A percentile compares a stretch with the other conserved stretches of the same genome.
These are phyloP conservation scores for Dascillus cervinus DNA, from an alignment of 2,888 invertebrate species.

Conservation along the genomic window DNA sequence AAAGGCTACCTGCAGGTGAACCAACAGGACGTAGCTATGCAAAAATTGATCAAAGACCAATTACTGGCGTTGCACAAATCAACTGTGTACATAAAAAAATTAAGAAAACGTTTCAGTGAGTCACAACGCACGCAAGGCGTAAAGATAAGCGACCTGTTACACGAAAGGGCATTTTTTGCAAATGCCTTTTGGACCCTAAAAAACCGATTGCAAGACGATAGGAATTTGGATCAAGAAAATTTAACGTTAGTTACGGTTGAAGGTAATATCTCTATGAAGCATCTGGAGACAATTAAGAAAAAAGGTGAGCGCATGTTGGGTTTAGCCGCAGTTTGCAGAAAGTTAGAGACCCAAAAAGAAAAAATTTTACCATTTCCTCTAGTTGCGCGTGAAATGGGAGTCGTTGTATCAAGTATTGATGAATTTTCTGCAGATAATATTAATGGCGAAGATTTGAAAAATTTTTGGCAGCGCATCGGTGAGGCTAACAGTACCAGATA, in stretches of 20 bases:
- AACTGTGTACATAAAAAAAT: constrained; percentile 23
- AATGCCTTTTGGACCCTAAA: constrained; percentile 40
- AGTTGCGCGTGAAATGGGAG: not conserved
- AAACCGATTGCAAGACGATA: constrained; percentile 45
- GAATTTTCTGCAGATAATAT: not conserved
- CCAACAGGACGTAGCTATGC: constrained; percentile 25
- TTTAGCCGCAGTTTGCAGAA: constrained; percentile 55
- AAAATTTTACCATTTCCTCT: constrained; percentile 40
- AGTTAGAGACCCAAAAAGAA: constrained; percentile 57
- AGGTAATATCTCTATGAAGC: constrained; percentile 52
- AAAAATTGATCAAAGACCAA: constrained; percentile 22
- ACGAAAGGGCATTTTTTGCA: constrained; percentile 37
- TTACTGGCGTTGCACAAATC: constrained; percentile 23
- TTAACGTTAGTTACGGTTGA: constrained; percentile 54
- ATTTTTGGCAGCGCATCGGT: constrained; percentile 34
- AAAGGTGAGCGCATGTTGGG: constrained; percentile 56
- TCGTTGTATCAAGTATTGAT: not conserved
- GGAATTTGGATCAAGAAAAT: constrained; percentile 45
- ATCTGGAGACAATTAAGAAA: constrained; percentile 46
- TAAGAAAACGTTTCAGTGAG: constrained; percentile 23
- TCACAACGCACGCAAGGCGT: constrained; percentile 13
- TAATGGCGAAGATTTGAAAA: constrained; percentile 6
- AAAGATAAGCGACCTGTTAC: constrained; percentile 24
- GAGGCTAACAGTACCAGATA: constrained; percentile 29
- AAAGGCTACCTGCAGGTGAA: constrained; percentile 26